These are phyloP conservation scores for Scomberomorus guttatus DNA, from an alignment of 2,797 vertebrate genomes.

Conservation along the genomic window DNA sequence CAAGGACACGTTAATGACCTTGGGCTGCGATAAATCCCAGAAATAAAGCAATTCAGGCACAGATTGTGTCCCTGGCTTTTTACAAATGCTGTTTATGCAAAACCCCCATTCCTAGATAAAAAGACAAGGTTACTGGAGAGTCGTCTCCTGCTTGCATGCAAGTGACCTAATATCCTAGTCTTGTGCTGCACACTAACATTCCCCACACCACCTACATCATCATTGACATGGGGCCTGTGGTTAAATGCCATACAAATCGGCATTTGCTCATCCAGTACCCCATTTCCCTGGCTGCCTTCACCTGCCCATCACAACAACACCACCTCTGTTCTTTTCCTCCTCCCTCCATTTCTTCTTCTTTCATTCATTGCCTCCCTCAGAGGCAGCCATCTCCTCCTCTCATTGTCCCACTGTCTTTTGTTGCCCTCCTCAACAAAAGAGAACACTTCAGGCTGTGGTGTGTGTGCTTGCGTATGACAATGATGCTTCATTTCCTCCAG, in stretches of 20 bases:
- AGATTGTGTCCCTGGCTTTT: slow-evolving; percentile 28
- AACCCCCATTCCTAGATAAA: slow-evolving; percentile 32
- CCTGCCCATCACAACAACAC: slow-evolving; percentile 65
- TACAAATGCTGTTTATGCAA: slow-evolving; percentile 47
- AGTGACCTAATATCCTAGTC: slow-evolving; percentile 38
- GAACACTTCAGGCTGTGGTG: slow-evolving; percentile 59
- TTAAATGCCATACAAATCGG: slow-evolving; percentile 53
- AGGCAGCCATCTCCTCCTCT: slow-evolving; percentile 66
- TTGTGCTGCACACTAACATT: slow-evolving; percentile 32
- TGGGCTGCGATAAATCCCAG: slow-evolving; percentile 40
- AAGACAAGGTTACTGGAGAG: slow-evolving; percentile 45
- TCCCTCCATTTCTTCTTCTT: slow-evolving; percentile 47
- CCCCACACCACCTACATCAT: slow-evolving; percentile 26
- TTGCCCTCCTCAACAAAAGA: slow-evolving; percentile 66
- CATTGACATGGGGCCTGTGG: slow-evolving; percentile 27
- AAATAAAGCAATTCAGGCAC: slow-evolving; percentile 14
- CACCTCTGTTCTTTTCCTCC: slow-evolving; percentile 60
- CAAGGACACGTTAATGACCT: slow-evolving; percentile 60
- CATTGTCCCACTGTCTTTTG: slow-evolving; percentile 74
- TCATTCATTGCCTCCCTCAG: slow-evolving; percentile 54
- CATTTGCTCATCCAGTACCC: slow-evolving; percentile 41
- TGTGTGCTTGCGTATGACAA: slow-evolving; percentile 57
- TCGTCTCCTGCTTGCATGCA: slow-evolving; percentile 31
- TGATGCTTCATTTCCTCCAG: slow-evolving; percentile 76
- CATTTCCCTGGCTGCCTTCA: slow-evolving; percentile 46